These are phyloP conservation scores for Anarsia innoxiella DNA, from an alignment of 2,888 invertebrate species.

Conservation along the genomic window DNA sequence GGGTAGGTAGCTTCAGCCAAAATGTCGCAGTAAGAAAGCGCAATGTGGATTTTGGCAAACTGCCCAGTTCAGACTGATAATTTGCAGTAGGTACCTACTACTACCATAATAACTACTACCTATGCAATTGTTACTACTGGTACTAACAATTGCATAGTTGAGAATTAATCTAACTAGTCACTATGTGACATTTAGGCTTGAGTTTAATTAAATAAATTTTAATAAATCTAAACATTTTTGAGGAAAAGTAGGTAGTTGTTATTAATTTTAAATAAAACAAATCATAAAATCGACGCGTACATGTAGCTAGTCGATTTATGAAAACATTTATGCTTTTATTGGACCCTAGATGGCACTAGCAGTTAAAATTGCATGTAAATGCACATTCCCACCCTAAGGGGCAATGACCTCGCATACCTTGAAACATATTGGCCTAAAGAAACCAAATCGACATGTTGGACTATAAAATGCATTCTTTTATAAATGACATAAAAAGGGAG, in stretches of 20 bases:
- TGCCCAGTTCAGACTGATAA: constrained; percentile 9
- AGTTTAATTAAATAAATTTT: too few relatives aligned
- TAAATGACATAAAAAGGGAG: too few relatives aligned
- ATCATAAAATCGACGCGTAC: too few relatives aligned
- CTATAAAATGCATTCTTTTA: constrained; percentile 28
- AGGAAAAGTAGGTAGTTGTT: too few relatives aligned
- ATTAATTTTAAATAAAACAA: too few relatives aligned
- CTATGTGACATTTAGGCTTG: too few relatives aligned
- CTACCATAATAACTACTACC: too few relatives aligned
- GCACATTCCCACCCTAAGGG: constrained; percentile 40
- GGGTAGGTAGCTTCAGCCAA: too few relatives aligned
- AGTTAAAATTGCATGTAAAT: constrained; percentile 35
- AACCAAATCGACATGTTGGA: constrained; percentile 10
- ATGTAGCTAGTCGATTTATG: too few relatives aligned
- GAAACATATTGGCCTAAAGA: constrained; percentile 3
- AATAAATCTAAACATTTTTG: too few relatives aligned
- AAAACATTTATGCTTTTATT: neutral
- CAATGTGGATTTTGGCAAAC: constrained; percentile 12
- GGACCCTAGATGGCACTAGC: constrained; percentile 18
- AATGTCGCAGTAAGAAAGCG: constrained; percentile 10
- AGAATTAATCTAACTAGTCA: neutral
- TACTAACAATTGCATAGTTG: neutral
- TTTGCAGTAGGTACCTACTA: too few relatives aligned
- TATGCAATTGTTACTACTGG: too few relatives aligned
- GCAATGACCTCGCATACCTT: constrained; percentile 46